phyloP scores from a whole-genome alignment of 2,113 vertebrate species.

The Brachyhypopomus gauderio region DNA sequence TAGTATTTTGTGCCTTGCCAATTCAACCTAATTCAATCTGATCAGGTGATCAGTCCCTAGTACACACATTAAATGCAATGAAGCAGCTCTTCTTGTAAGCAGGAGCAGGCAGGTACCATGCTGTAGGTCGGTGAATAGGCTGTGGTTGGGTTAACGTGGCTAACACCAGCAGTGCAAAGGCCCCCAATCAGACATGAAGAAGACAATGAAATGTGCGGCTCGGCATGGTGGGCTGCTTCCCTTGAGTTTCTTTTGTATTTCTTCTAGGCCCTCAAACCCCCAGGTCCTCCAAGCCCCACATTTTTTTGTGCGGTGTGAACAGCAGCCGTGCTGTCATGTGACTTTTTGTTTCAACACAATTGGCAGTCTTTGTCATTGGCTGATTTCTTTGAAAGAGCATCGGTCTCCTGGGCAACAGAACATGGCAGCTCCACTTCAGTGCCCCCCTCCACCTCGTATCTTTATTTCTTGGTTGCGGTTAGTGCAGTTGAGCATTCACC shows the following conservation, averaged over 20 bases:
- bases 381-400: slow-evolving; percentile 76
- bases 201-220: slow-evolving; percentile 28
- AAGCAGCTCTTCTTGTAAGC: not conserved
- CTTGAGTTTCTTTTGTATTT: slow-evolving; percentile 51
- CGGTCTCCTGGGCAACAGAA: slow-evolving; percentile 76
- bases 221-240: slow-evolving; percentile 39
- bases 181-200: slow-evolving; percentile 15
- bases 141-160: not conserved
- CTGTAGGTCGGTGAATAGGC: not conserved
- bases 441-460: slow-evolving; percentile 56
- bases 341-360: slow-evolving; percentile 78
- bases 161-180: slow-evolving; percentile 9
- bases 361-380: slow-evolving; percentile 75
- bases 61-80: not conserved
- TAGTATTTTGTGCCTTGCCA: no score
- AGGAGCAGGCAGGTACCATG: not conserved
- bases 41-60: not conserved
- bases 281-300: slow-evolving; percentile 12
- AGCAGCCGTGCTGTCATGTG: slow-evolving; percentile 74
- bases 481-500: slow-evolving; percentile 59
- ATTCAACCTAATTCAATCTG: not conserved
- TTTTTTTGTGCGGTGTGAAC: slow-evolving; percentile 58
- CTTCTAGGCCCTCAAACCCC: slow-evolving; percentile 38
- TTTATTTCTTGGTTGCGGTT: slow-evolving; percentile 50
- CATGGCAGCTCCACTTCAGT: slow-evolving; percentile 77